Percentiles rank a stretch among this genome's conserved stretches.
These are phyloP conservation scores for Cynaeus angustus DNA, from an alignment of 2,888 invertebrate species.

Conservation along the genomic window DNA sequence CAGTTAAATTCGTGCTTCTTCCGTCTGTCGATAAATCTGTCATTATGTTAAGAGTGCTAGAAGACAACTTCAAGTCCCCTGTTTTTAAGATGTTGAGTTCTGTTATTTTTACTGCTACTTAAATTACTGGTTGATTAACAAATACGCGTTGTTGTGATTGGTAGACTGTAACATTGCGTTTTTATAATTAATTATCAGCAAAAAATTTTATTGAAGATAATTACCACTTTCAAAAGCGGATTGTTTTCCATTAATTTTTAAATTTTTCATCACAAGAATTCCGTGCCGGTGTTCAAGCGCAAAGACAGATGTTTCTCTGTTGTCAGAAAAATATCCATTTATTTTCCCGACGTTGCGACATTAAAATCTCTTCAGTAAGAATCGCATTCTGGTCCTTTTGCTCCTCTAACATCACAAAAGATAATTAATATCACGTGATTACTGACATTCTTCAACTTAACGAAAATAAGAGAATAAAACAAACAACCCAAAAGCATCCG, in stretches of 20 bases:
- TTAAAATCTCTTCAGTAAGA: background rate
- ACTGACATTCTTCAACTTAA: constrained; percentile 3
- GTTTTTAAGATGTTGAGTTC: background rate
- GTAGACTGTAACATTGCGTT: too few species aligned
- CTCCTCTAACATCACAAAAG: background rate
- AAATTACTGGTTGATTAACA: constrained; percentile 1
- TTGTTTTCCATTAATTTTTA: constrained; percentile 4
- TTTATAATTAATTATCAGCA: too few species aligned
- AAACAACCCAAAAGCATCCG: constrained; percentile 8
- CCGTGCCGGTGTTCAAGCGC: constrained; percentile 6
- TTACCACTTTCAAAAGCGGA: background rate
- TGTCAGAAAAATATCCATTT: constrained; percentile 20
- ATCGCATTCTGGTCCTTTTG: too few species aligned
- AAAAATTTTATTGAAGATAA: too few species aligned
- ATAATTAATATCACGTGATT: constrained; percentile 10
- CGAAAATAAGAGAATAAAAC: background rate
- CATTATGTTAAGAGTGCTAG: constrained; percentile 1
- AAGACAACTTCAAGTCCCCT: background rate
- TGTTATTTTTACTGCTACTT: constrained; percentile 4
- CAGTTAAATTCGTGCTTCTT: constrained; percentile 4
- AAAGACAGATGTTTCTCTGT: constrained; percentile 15
- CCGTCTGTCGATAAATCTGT: constrained; percentile 7
- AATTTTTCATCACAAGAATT: constrained; percentile 9
- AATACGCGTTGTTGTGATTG: too few species aligned
- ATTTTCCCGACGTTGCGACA: constrained; percentile 8